Percentiles rank a stretch among this genome's conserved stretches.
phyloP scores from a whole-genome alignment of 2,113 vertebrate genomes.

The Eclectus roratus region DNA sequence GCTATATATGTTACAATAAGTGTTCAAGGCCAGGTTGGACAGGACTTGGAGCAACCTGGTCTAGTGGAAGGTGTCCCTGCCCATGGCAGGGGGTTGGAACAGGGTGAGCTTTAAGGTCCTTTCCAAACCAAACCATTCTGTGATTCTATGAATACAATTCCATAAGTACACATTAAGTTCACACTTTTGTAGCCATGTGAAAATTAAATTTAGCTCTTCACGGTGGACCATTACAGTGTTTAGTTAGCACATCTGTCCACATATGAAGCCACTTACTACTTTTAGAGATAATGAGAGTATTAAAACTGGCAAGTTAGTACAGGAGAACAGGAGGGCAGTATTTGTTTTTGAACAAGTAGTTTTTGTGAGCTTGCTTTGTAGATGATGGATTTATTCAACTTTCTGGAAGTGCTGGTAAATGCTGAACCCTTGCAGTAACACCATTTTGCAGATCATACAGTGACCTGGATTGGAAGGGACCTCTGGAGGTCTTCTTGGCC shows the following conservation, averaged over 20 bases:
- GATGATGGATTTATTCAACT: background rate
- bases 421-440: background rate
- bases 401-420: background rate
- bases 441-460: background rate
- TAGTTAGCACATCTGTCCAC: accelerated
- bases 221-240: background rate
- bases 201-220: background rate
- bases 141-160: background rate
- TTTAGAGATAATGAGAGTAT: background rate
- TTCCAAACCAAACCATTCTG: background rate
- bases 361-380: background rate
- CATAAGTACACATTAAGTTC: background rate
- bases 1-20: background rate
- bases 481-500: background rate
- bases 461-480: background rate
- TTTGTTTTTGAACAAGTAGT: background rate
- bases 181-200: accelerated
- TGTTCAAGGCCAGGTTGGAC: background rate
- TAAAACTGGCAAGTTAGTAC: background rate
- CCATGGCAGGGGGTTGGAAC: background rate
- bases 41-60: background rate
- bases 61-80: background rate
- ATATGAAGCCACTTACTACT: background rate
- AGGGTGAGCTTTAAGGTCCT: background rate
- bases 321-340: background rate